Percentiles rank a stretch among this genome's conserved stretches.
Conservation (phyloP, 1,140 invertebrate genomes). For the Ephestia elutella region DNA sequence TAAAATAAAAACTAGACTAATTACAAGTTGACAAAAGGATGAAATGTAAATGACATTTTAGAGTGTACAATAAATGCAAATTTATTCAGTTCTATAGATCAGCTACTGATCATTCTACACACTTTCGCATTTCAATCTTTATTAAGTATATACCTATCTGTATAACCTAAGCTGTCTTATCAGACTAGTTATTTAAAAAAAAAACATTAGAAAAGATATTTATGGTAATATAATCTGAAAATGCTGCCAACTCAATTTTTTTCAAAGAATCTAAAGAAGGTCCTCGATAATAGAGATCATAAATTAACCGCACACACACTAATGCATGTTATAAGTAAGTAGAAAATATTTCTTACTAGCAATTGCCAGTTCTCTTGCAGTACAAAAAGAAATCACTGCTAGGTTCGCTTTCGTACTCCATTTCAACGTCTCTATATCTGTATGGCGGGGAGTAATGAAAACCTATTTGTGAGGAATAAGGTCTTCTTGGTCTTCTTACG, state of each 20-base stretch:
- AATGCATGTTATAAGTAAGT: not conserved
- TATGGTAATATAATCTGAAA: too few relatives aligned
- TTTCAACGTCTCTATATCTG: conserved; percentile 36
- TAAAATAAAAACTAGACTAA: not conserved
- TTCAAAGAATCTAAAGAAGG: too few relatives aligned
- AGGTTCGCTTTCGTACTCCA: conserved; percentile 40
- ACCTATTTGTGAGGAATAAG: not conserved
- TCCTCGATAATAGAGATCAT: too few relatives aligned
- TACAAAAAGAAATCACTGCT: conserved; percentile 39
- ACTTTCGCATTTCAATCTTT: not conserved
- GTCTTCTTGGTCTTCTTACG: conserved; percentile 14
- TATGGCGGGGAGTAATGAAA: conserved; percentile 19
- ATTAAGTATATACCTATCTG: not conserved
- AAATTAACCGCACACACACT: not conserved
- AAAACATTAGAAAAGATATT: too few relatives aligned
- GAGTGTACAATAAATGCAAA: not conserved
- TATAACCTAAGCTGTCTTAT: not conserved
- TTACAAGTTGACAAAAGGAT: not conserved
- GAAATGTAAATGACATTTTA: not conserved
- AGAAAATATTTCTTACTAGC: conserved; percentile 19
- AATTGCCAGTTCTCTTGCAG: conserved; percentile 48
- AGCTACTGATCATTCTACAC: not conserved
- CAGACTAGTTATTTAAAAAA: too few relatives aligned
- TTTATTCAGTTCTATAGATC: not conserved
- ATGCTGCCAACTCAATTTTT: too few relatives aligned